Base-by-base conservation (phyloP, 1,140 invertebrate species). In the Drosophila novamexicana region DNA sequence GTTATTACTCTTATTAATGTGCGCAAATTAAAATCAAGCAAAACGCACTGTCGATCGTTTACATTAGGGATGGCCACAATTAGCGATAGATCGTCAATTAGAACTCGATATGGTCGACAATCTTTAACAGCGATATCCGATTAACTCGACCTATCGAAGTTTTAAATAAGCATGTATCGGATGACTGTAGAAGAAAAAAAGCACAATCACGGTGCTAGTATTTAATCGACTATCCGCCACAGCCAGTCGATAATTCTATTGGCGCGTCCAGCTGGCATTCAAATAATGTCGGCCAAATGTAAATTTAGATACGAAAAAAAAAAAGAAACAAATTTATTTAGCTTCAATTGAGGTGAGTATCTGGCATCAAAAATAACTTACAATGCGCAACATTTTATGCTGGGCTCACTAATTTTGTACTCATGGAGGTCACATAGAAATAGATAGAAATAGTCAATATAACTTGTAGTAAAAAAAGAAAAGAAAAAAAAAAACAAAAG, bases 371-470 rank as follows among this genome's bases (percentile, higher is more conserved):
- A 62, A 79, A 72, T 78, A 73, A 79, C 64, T 64, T 57, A 83
- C 64, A 76, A 75, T 68, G 70, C 77, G 52, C 77, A 77, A 66
- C 81, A 83, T 83, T 79, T 64, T 10, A 83, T 83, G 80, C 81
- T 69, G 65, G 42, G 57, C 57, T 58, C 68, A 81, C 74, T 82
- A 82, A 82, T 82, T 82, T 82, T 82, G 79, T 82, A 82, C 79
- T 82, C 79, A 65, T 49, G 56, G 74, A 82, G 79, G 79, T 81
- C 74, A 81, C 36, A 75, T 57, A 67, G 53, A 64, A 44, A 58
- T 32, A 68, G 42, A 72, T 39, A 75, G 57, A 52, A 16, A 65
- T 16, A 53, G 62, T 44, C 37, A 39, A 47, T 18, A 8, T 16
- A 65, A 34, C 12, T 16, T 10, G 29, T 14, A 14, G 14, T 14